A percentile compares a stretch with the other conserved stretches of the same genome.
phyloP scores from a whole-genome alignment of 1,140 invertebrate genomes.

The Pseudomyrmex gracilis region DNA sequence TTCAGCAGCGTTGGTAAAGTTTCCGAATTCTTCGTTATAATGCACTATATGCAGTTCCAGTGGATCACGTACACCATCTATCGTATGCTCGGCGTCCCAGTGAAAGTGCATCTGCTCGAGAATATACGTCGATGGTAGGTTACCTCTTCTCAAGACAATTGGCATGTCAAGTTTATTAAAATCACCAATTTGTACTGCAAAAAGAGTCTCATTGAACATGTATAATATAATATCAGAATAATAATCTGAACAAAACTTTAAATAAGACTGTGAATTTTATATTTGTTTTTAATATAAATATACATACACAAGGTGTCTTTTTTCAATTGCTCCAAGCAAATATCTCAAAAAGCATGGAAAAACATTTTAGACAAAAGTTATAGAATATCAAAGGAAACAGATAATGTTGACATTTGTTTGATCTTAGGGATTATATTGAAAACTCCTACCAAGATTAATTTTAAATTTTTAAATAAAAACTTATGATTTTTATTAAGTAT shows the following conservation, averaged over 20 bases:
- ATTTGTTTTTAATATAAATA: no score
- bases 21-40: constrained; percentile 87
- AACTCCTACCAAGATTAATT: no score
- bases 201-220: background rate
- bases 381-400: no score
- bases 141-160: constrained; percentile 84
- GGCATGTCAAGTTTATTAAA: constrained; percentile 66
- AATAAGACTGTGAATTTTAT: no score
- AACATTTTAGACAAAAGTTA: no score
- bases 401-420: no score
- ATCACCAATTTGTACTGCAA: constrained; percentile 79
- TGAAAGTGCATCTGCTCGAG: constrained; percentile 92
- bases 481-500: no score
- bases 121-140: constrained; percentile 86
- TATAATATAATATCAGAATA: background rate
- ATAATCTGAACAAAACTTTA: background rate
- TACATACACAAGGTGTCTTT: no score
- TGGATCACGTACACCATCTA: constrained; percentile 87
- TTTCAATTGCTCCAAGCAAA: no score
- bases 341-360: no score
- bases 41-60: constrained; percentile 91
- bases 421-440: no score
- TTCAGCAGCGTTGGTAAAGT: constrained; percentile 86
- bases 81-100: constrained; percentile 92
- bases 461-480: no score